A percentile compares a stretch with the other conserved stretches of the same genome.
Conservation (phyloP, 2,888 invertebrate genomes). For the Drosophila subsilvestris region DNA sequence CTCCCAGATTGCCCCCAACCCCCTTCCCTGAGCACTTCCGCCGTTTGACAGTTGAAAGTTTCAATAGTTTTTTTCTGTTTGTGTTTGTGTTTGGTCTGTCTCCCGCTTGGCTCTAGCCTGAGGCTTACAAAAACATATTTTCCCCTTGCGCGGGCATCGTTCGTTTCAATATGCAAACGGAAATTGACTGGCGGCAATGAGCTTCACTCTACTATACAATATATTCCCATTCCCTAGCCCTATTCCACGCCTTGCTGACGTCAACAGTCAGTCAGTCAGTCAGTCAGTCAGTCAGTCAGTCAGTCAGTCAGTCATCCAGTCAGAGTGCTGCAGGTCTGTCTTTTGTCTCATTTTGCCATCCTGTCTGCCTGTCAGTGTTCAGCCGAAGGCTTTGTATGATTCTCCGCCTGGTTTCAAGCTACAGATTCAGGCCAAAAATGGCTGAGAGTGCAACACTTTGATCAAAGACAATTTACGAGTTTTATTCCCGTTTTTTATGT, state of each 20-base stretch:
- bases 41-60: conserved; percentile 64
- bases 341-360: conserved; percentile 61
- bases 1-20: too few species aligned
- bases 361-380: conserved; percentile 26
- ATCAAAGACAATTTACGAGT: neutral
- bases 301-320: conserved; percentile 1
- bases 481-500: conserved; percentile 12
- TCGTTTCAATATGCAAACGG: conserved; percentile 51
- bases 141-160: conserved; percentile 18
- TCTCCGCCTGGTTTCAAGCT: neutral
- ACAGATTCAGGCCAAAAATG: neutral
- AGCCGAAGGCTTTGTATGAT: conserved; percentile 4
- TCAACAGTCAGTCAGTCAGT: conserved; percentile 34
- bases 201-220: conserved; percentile 25
- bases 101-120: neutral
- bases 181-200: conserved; percentile 72
- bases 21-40: conserved; percentile 43
- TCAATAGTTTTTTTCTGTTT: conserved; percentile 46
- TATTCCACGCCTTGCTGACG: conserved; percentile 9
- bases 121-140: conserved; percentile 47
- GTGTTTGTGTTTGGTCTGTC: conserved; percentile 32
- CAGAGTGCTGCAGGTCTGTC: conserved; percentile 45
- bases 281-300: conserved; percentile 34
- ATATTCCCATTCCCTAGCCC: neutral
- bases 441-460: neutral